Conservation (phyloP, 2,113 vertebrate genomes). For the human region DNA sequence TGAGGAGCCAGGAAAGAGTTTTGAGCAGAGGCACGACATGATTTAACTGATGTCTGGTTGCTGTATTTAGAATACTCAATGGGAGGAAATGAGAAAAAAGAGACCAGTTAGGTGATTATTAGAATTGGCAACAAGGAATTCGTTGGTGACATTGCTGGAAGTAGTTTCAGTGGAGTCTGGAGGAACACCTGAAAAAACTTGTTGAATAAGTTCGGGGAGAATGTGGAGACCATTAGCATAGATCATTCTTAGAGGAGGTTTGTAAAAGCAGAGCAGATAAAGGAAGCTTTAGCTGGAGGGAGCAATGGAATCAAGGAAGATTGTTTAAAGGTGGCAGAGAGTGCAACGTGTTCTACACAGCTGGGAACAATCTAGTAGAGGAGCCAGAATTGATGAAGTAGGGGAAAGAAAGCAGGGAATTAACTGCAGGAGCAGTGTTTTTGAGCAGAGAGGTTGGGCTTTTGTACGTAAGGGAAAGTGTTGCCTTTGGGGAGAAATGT, state of each 20-base stretch:
- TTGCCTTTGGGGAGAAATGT: neutral
- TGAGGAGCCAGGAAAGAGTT: neutral
- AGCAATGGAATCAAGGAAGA: neutral
- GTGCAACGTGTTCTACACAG: fast-evolving
- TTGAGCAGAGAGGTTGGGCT: fast-evolving
- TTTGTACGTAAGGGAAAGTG: fast-evolving
- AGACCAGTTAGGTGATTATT: neutral
- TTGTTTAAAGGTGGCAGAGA: neutral
- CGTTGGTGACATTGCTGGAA: neutral
- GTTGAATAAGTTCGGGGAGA: neutral
- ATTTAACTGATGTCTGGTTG: neutral
- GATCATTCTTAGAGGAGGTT: neutral
- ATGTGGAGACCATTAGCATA: neutral
- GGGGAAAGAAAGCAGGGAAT: too few relatives aligned
- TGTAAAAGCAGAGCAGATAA: neutral
- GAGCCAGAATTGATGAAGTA: fast-evolving
- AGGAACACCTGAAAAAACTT: neutral
- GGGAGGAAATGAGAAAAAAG: neutral
- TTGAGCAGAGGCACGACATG: neutral
- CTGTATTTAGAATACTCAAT: neutral
- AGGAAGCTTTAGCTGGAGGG: neutral
- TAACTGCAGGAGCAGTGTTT: neutral
- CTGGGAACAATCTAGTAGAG: neutral
- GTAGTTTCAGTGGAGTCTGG: neutral
- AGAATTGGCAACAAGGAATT: neutral